Percentiles rank a stretch among this genome's conserved stretches.
These are phyloP conservation scores for Etia nguti DNA, from an alignment of 2,113 vertebrate species.

Conservation along the genomic window DNA sequence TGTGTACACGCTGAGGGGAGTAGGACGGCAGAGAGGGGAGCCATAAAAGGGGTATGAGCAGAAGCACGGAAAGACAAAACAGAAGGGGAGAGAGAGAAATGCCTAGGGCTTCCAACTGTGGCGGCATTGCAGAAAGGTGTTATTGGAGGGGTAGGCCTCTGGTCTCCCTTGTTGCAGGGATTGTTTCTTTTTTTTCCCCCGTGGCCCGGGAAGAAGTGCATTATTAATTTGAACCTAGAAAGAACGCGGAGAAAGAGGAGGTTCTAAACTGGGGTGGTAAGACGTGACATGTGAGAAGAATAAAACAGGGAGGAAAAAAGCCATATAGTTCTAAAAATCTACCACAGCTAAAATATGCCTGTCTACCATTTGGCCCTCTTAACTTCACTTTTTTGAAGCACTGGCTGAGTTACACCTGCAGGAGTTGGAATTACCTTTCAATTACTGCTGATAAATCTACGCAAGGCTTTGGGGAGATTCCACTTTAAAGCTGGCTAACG, in stretches of 20 bases:
- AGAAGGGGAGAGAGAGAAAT: background rate
- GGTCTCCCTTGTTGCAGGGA: slow-evolving; percentile 11
- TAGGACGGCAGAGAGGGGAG: slow-evolving; percentile 9
- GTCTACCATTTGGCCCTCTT: slow-evolving; percentile 14
- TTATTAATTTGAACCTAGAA: slow-evolving; percentile 54
- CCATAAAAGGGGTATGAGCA: background rate
- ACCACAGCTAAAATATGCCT: background rate
- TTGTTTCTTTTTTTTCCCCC: slow-evolving; percentile 35
- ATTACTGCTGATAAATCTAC: slow-evolving; percentile 60
- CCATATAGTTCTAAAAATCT: background rate
- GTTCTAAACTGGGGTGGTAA: slow-evolving; percentile 11
- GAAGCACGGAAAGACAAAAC: background rate
- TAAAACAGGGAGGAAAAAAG: background rate
- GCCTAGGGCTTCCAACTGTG: slow-evolving; percentile 55
- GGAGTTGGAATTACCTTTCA: slow-evolving; percentile 59
- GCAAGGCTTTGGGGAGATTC: slow-evolving; percentile 55
- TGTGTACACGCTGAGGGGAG: slow-evolving; percentile 30
- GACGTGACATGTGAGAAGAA: background rate
- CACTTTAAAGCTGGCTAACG: slow-evolving; percentile 58
- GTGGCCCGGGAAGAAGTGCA: slow-evolving; percentile 49
- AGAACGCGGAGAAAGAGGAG: background rate
- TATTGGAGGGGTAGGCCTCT: slow-evolving; percentile 29
- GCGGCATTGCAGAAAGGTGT: slow-evolving; percentile 46
- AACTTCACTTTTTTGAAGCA: slow-evolving; percentile 26
- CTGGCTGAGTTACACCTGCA: slow-evolving; percentile 27